Base-by-base conservation (phyloP, 2,888 invertebrate species). In the Diarsia dahlii region DNA sequence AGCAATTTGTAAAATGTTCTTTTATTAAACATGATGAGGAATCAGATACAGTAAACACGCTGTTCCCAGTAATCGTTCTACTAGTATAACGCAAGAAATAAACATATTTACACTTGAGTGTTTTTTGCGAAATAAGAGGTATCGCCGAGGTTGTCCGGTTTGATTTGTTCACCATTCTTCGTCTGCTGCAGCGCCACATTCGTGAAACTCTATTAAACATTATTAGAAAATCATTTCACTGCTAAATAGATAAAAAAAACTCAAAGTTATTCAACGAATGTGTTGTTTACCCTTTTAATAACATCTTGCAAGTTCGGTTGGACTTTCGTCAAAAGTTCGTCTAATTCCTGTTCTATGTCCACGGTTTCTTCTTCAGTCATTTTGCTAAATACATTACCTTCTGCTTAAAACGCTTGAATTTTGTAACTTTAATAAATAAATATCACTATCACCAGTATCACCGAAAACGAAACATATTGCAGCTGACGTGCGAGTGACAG, bases 271-370 rank as follows among this genome's bases (percentile, higher is more conserved):
- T 48, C 6, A 28, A 46, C 34, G 9, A 54, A 56, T 48, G 13
- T 72, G 54, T 84, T 92, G 94, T 94, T 96, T 94, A 97, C 97
- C 93, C 97, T 94, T 93, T 97, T 97, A 89, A 97, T 95, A 94
- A 97, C 97, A 90, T 97, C 97, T 92, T 97, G 97, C 78, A 97
- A 94, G 88, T 96, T 95, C 4, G 97, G 97, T 84, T 97, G 97
- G 46, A 97, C 95, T 89, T 95, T 94, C 23, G 95, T 94, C 79
- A 97, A 88, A 74, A 97, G 93, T 74, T 96, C 92, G 80, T 95
- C 94, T 82, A 97, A 93, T 87, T 97, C 96, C 84, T 95, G 93
- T 78, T 96, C 95, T 84, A 97, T 93, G 87, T 97, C 97, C 87
- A 94, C 86, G 80, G 82, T 89, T 87, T 94, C 94, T 87, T 94